Evolutionary conservation across 2,797 vertebrate species (phyloP).

Genomic region (Onychomys leucogaster): DNA sequence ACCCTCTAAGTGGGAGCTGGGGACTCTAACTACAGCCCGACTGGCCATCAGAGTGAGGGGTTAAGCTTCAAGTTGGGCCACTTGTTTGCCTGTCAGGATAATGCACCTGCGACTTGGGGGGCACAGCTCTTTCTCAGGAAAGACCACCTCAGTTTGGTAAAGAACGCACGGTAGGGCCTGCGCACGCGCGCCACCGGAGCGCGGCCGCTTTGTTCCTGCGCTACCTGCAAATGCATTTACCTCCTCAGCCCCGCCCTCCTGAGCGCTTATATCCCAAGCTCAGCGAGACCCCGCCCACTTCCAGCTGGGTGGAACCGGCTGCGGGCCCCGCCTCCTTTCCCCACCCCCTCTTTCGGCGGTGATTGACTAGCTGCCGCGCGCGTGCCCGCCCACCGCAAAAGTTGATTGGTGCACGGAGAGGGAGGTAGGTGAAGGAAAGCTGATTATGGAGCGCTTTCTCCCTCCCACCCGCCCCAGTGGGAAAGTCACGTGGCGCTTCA

Average conservation of each 20-base stretch:
- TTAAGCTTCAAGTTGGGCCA: not conserved
- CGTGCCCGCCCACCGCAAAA: constrained; percentile 60
- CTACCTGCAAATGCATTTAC: constrained; percentile 75
- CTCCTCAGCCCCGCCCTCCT: not conserved
- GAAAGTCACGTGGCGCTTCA: constrained; percentile 77
- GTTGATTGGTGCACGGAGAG: constrained; percentile 64
- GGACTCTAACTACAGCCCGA: not conserved
- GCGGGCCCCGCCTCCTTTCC: constrained; percentile 9
- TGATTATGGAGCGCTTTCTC: not conserved
- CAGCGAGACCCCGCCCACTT: not conserved
- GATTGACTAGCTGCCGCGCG: constrained; percentile 24
- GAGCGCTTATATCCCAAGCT: not conserved
- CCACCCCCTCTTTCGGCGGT: not conserved
- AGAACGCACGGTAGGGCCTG: not conserved
- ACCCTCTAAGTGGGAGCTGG: not conserved
- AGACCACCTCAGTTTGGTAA: not conserved
- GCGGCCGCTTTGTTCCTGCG: constrained; percentile 51
- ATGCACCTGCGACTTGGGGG: accelerated
- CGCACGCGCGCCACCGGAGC: constrained; percentile 41
- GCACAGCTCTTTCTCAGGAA: not conserved
- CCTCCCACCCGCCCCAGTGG: not conserved
- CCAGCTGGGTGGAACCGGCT: constrained; percentile 21
- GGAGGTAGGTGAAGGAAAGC: not conserved
- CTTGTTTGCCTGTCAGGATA: not conserved
- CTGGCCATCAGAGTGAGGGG: not conserved